Conservation (phyloP, 2,797 vertebrate species). For the Xyrichtys novacula region DNA sequence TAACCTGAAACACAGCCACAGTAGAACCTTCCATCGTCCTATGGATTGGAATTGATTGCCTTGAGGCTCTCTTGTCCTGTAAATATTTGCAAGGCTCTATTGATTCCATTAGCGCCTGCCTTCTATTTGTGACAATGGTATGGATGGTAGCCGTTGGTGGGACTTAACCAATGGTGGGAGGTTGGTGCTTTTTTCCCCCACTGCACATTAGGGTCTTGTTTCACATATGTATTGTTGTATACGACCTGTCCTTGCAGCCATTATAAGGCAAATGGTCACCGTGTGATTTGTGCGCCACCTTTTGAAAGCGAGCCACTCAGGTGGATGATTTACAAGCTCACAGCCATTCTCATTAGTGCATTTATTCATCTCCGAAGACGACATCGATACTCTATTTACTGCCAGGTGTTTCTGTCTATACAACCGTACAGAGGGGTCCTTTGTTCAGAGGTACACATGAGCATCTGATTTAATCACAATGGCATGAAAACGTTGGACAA, state of each 20-base stretch:
- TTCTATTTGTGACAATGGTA: conserved; percentile 73
- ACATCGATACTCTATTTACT: conserved; percentile 15
- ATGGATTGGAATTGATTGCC: conserved; percentile 81
- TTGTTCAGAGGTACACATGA: conserved; percentile 20
- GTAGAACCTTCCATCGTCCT: conserved; percentile 75
- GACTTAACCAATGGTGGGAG: conserved; percentile 60
- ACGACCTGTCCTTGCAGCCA: conserved; percentile 34
- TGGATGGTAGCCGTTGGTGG: conserved; percentile 68
- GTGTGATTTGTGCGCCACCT: conserved; percentile 41
- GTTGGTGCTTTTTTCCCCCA: conserved; percentile 22
- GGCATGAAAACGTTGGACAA: no score
- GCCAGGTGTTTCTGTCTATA: conserved; percentile 32
- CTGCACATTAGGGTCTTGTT: conserved; percentile 66
- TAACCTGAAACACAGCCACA: conserved; percentile 75
- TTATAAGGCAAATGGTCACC: conserved; percentile 45
- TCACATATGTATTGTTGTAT: conserved; percentile 31
- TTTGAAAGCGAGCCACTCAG: conserved; percentile 27
- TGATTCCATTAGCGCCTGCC: conserved; percentile 80
- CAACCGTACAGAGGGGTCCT: conserved; percentile 6
- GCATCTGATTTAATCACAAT: no score
- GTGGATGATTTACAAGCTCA: conserved; percentile 32
- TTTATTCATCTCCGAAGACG: conserved; percentile 44
- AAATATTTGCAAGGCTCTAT: conserved; percentile 84
- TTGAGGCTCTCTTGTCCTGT: conserved; percentile 77
- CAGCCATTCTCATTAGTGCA: conserved; percentile 32